Conservation (phyloP, 2,797 vertebrate genomes). For the Mallotus villosus region DNA sequence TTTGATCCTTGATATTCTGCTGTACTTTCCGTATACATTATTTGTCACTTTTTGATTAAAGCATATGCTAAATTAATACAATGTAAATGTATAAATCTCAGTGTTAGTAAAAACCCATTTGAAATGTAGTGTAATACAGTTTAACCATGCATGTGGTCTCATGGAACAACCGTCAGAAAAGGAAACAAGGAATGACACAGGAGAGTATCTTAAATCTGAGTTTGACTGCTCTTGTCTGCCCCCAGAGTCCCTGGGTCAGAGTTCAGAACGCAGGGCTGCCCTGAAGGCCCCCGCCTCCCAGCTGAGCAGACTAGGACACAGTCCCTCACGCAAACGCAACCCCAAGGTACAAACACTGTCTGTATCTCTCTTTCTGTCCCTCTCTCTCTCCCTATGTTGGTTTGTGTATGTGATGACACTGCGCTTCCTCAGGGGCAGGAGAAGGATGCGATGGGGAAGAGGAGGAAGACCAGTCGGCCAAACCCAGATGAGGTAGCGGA, state of each 20-base stretch:
- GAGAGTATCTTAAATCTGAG: not conserved
- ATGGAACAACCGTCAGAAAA: not conserved
- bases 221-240: not conserved
- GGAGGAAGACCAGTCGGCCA: constrained; percentile 78
- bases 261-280: constrained; percentile 80
- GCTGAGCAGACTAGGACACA: constrained; percentile 88
- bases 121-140: no score
- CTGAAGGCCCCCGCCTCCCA: constrained; percentile 86
- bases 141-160: no score
- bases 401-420: no score
- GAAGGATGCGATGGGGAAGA: constrained; percentile 79
- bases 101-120: no score
- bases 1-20: no score
- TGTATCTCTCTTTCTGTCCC: not conserved
- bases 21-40: no score
- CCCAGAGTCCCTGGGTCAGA: constrained; percentile 76
- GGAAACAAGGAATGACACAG: not conserved
- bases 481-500: constrained; percentile 70
- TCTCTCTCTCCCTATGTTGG: not conserved
- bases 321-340: constrained; percentile 86
- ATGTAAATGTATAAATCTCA: no score
- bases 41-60: no score
- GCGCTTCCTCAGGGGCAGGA: constrained; percentile 75
- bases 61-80: no score
- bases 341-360: constrained; percentile 77